These are phyloP conservation scores for Rattus norvegicus DNA, from an alignment of 2,113 vertebrate genomes.

Conservation along the genomic window DNA sequence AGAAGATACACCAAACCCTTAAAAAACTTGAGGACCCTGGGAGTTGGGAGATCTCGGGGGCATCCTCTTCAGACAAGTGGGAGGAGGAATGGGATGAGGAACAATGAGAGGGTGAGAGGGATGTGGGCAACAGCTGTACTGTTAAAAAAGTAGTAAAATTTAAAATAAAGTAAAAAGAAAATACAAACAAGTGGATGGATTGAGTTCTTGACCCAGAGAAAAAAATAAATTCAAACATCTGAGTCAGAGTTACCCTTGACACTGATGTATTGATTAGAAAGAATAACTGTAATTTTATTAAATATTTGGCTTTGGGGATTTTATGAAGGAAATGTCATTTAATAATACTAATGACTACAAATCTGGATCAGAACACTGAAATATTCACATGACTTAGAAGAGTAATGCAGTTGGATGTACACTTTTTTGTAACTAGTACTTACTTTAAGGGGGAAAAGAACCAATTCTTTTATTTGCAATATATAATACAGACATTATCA, in stretches of 20 bases:
- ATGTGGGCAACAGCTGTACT: too few species aligned
- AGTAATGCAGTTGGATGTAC: neutral
- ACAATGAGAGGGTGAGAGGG: too few species aligned
- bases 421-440: neutral
- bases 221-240: neutral
- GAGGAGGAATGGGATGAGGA: too few species aligned
- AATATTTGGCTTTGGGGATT: neutral
- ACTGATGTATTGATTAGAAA: neutral
- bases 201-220: neutral
- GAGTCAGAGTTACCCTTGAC: neutral
- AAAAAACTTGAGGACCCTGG: too few species aligned
- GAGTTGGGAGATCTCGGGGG: too few species aligned
- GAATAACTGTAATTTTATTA: neutral
- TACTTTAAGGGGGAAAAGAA: neutral
- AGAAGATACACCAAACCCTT: too few species aligned
- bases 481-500: neutral
- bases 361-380: neutral
- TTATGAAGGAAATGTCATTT: neutral
- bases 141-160: too few species aligned
- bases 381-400: neutral
- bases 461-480: neutral
- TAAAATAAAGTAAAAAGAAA: neutral
- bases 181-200: neutral
- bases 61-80: too few species aligned
- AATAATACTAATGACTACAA: neutral